phyloP scores from a whole-genome alignment of 2,888 invertebrate species.

The Lepidocyrtoides sp. region DNA sequence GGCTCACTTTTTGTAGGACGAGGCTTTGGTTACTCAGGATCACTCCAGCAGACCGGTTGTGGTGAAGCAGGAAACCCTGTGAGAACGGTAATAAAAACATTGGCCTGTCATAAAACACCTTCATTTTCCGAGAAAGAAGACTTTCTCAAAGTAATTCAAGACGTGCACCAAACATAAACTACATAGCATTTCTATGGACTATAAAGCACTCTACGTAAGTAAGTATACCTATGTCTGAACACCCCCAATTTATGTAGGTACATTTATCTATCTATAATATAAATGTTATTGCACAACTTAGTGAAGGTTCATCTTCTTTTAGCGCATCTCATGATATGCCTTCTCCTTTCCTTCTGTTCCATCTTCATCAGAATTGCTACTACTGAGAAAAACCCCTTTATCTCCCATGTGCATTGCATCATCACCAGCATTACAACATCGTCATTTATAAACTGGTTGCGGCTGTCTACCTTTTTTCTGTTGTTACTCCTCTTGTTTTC shows the following conservation, averaged over 20 bases:
- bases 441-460: slow-evolving; percentile 37
- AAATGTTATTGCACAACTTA: too few species aligned
- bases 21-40: slow-evolving; percentile 97
- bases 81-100: slow-evolving; percentile 69
- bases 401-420: slow-evolving; percentile 78
- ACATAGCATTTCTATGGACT: too few species aligned
- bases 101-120: slow-evolving; percentile 74
- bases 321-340: background rate
- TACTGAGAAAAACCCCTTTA: slow-evolving; percentile 70
- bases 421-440: slow-evolving; percentile 69
- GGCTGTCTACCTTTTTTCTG: slow-evolving; percentile 49
- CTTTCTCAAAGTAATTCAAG: slow-evolving; percentile 38
- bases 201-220: too few species aligned
- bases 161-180: too few species aligned
- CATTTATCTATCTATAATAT: background rate
- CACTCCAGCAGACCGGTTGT: slow-evolving; percentile 95
- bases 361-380: slow-evolving; percentile 51
- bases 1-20: slow-evolving; percentile 95
- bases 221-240: too few species aligned
- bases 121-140: slow-evolving; percentile 57
- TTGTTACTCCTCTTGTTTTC: slow-evolving; percentile 32
- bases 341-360: slow-evolving; percentile 40
- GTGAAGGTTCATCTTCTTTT: too few species aligned
- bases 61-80: slow-evolving; percentile 93
- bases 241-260: background rate